Evolutionary conservation across 2,113 vertebrate genomes (phyloP).

Genomic region (Rallus limicola): DNA sequence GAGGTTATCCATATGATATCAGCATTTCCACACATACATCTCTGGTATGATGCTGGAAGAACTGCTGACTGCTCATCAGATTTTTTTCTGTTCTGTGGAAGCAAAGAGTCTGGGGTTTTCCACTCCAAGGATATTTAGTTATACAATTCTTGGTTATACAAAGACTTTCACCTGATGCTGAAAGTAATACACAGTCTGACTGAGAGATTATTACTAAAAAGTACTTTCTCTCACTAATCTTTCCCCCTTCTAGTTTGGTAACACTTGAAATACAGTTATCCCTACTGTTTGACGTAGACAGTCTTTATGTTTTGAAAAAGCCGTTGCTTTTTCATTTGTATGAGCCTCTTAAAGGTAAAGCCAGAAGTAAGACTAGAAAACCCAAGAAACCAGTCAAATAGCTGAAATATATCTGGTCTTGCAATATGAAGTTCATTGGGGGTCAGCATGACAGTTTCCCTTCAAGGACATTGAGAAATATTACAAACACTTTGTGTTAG

Average conservation of each 20-base stretch:
- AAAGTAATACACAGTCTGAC: not conserved
- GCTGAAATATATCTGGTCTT: not conserved
- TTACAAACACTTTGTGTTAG: not conserved
- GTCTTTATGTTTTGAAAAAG: not conserved
- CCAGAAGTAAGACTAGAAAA: not conserved
- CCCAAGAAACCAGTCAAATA: not conserved
- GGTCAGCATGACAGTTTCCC: not conserved
- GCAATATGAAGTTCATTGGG: not conserved
- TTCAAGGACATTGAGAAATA: not conserved
- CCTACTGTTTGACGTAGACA: not conserved
- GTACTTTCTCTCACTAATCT: not conserved
- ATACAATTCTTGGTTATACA: not conserved
- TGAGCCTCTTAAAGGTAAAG: not conserved
- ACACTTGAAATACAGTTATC: not conserved
- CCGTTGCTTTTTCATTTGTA: not conserved
- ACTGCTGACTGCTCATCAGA: not conserved
- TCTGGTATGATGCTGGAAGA: not conserved
- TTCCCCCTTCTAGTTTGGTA: not conserved
- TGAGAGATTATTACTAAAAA: not conserved
- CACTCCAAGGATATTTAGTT: not conserved
- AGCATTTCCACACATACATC: not conserved
- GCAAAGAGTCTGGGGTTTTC: not conserved
- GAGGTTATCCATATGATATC: not conserved
- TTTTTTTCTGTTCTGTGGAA: not conserved
- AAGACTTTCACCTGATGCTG: rapidly evolving